Evolutionary conservation across 2,797 vertebrate genomes (phyloP).

Genomic region (Leucoraja ocellata): DNA sequence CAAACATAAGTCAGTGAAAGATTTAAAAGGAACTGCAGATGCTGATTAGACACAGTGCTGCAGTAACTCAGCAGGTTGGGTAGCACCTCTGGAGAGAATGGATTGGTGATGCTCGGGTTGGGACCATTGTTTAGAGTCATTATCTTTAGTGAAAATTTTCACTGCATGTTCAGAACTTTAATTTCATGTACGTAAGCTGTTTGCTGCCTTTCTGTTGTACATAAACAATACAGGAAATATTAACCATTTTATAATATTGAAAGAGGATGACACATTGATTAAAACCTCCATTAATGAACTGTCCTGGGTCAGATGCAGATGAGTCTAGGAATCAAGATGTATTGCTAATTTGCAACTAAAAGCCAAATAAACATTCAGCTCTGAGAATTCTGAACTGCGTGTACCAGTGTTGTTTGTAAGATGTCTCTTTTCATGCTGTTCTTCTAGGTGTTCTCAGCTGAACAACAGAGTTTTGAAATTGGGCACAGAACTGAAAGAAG

Average conservation of each 20-base stretch:
- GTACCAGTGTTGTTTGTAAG: neutral
- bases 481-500: constrained; percentile 82
- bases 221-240: neutral
- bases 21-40: too few species aligned
- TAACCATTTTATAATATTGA: neutral
- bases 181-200: neutral
- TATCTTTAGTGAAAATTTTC: neutral
- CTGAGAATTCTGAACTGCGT: neutral
- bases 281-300: neutral
- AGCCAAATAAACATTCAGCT: neutral
- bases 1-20: too few species aligned
- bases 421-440: neutral
- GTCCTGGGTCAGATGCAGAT: neutral
- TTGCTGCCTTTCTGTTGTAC: neutral
- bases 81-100: too few species aligned
- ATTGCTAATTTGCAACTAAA: neutral
- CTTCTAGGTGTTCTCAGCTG: constrained; percentile 74
- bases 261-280: neutral
- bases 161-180: neutral
- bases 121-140: too few species aligned
- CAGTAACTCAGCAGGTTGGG: too few species aligned
- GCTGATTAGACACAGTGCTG: too few species aligned
- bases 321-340: neutral
- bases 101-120: too few species aligned
- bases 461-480: constrained; percentile 73